A percentile compares a stretch with the other conserved stretches of the same genome.
These are phyloP conservation scores for Onychomys leucogaster DNA, from an alignment of 2,797 vertebrate genomes.

Conservation along the genomic window DNA sequence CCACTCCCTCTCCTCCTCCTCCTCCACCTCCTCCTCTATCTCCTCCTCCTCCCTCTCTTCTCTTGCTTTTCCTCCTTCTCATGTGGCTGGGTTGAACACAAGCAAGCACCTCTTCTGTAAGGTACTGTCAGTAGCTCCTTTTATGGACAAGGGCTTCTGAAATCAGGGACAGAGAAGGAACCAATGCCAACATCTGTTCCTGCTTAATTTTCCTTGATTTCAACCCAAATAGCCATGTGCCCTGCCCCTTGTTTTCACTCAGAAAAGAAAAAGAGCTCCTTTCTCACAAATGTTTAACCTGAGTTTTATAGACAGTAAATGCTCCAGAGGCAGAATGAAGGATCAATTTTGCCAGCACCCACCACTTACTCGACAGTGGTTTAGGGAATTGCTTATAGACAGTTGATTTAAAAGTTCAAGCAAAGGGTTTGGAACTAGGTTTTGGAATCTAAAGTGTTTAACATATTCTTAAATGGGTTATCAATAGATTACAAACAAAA, in stretches of 20 bases:
- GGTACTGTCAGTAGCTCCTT: background rate
- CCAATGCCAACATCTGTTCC: background rate
- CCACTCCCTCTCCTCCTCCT: too few relatives aligned
- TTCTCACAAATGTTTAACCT: slow-evolving; percentile 38
- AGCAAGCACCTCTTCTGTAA: background rate
- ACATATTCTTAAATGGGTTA: slow-evolving; percentile 49
- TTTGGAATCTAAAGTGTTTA: background rate
- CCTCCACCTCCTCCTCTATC: too few relatives aligned
- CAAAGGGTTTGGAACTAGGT: background rate
- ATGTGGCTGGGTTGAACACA: background rate
- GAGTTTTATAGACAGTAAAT: background rate
- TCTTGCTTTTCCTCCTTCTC: background rate
- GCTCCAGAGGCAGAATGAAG: background rate
- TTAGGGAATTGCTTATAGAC: background rate
- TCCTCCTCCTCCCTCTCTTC: background rate
- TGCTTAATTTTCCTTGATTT: slow-evolving; percentile 49
- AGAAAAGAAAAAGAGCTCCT: background rate
- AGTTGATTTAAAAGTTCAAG: slow-evolving; percentile 4
- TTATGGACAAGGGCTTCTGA: slow-evolving; percentile 7
- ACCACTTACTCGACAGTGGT: background rate
- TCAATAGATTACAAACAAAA: slow-evolving; percentile 56
- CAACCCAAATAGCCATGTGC: background rate
- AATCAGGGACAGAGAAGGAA: background rate
- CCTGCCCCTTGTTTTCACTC: slow-evolving; percentile 21
- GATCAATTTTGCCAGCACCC: background rate